Evolutionary conservation across 2,113 vertebrate genomes (phyloP).

Genomic region (Smithornis capensis): DNA sequence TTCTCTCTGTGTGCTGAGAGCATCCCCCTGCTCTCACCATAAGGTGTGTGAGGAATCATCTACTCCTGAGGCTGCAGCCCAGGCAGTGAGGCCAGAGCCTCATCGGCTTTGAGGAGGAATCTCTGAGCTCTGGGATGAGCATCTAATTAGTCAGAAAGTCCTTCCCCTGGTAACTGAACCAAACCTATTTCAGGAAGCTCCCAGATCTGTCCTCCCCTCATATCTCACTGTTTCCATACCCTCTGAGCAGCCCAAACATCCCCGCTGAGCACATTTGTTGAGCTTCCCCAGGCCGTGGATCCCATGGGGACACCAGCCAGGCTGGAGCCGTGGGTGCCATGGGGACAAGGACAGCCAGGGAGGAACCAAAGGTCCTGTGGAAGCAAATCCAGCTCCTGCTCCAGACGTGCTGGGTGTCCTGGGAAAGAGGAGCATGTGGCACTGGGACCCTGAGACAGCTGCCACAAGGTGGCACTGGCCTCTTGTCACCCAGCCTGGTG

Average conservation of each 20-base stretch:
- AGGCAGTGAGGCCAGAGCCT: not conserved
- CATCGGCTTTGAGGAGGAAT: rapidly evolving
- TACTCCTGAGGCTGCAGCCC: not conserved
- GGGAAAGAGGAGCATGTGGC: rapidly evolving
- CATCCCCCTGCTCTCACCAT: not conserved
- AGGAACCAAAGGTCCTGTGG: rapidly evolving
- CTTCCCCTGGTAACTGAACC: not conserved
- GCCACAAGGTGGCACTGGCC: slow-evolving; percentile 46
- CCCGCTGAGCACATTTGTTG: no score
- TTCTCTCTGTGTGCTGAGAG: not conserved
- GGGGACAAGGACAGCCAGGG: not conserved
- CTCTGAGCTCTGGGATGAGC: not conserved
- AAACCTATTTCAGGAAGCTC: not conserved
- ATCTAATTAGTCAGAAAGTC: not conserved
- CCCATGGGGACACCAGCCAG: not conserved
- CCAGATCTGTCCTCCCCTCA: not conserved
- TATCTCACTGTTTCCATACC: rapidly evolving
- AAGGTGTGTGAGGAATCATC: rapidly evolving
- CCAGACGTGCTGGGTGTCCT: rapidly evolving
- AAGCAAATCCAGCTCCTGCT: no score
- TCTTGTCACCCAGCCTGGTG: not conserved
- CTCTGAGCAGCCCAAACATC: not conserved
- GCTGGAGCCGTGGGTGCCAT: not conserved
- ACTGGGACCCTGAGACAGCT: not conserved
- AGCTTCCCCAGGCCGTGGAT: not conserved